These are phyloP conservation scores for Ornithoptera alexandrae DNA, from an alignment of 2,888 invertebrate species.

Conservation along the genomic window DNA sequence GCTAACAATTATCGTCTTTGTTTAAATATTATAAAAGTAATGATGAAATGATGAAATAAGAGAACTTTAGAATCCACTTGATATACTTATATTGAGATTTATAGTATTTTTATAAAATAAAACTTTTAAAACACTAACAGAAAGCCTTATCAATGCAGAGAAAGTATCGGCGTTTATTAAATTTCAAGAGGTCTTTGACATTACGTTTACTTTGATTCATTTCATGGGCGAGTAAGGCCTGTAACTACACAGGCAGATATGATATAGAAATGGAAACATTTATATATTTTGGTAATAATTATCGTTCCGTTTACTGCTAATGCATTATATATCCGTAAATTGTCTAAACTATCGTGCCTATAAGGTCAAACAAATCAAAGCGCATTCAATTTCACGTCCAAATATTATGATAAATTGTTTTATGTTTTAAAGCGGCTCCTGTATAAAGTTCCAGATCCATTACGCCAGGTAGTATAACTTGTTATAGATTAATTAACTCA, in stretches of 20 bases:
- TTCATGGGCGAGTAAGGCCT: not conserved
- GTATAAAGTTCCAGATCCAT: not conserved
- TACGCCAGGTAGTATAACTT: not conserved
- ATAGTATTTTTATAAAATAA: not conserved
- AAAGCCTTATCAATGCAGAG: constrained; percentile 22
- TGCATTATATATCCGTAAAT: constrained; percentile 3
- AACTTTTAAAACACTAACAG: constrained; percentile 21
- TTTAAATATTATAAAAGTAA: too few relatives aligned
- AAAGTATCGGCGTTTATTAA: constrained; percentile 33
- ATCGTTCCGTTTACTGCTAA: not conserved
- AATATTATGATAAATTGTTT: not conserved
- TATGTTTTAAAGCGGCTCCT: not conserved
- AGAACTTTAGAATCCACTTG: not conserved
- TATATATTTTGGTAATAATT: not conserved
- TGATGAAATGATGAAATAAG: not conserved
- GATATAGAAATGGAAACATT: too few relatives aligned
- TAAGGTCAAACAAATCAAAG: constrained; percentile 35
- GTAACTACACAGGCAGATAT: not conserved
- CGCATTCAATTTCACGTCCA: constrained; percentile 16
- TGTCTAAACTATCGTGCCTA: constrained; percentile 22
- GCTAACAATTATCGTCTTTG: too few relatives aligned
- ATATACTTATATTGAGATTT: not conserved
- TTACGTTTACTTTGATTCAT: constrained; percentile 26
- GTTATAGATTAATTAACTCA: not conserved
- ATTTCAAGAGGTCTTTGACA: constrained; percentile 36